Conservation (phyloP, 2,888 invertebrate species). For the Myopa testacea region DNA sequence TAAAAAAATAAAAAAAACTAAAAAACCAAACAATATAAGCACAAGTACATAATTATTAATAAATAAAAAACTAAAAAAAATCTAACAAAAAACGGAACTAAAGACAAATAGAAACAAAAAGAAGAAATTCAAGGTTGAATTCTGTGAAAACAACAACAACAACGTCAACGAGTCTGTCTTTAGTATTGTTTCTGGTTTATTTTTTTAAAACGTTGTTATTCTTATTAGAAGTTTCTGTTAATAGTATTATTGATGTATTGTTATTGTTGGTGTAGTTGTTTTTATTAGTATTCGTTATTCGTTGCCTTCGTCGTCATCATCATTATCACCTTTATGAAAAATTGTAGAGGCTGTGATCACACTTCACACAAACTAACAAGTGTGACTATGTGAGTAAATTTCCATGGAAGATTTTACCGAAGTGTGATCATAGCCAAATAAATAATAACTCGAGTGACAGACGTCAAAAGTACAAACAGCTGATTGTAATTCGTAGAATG, state of each 20-base stretch:
- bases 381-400: too few relatives aligned
- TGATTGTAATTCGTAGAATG: conserved; percentile 6
- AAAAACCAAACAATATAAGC: not conserved
- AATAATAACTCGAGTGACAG: too few relatives aligned
- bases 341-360: too few relatives aligned
- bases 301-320: not conserved
- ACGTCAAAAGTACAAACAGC: not conserved
- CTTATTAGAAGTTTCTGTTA: not conserved
- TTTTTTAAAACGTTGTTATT: not conserved
- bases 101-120: conserved; percentile 6
- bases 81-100: conserved; percentile 6
- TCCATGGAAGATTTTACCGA: not conserved
- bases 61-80: conserved; percentile 1
- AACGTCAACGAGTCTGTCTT: not conserved
- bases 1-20: not conserved
- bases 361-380: too few relatives aligned
- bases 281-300: not conserved
- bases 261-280: conserved; percentile 1
- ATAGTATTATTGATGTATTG: too few relatives aligned
- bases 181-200: not conserved
- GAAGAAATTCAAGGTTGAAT: conserved; percentile 33
- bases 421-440: not conserved
- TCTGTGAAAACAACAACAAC: not conserved
- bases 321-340: too few relatives aligned
- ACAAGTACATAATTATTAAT: not conserved